Percentiles rank a stretch among this genome's conserved stretches.
These are phyloP conservation scores for Amphimedon queenslandica DNA, from an alignment of 37 sponge, comb jelly and placozoan species.

Conservation along the genomic window DNA sequence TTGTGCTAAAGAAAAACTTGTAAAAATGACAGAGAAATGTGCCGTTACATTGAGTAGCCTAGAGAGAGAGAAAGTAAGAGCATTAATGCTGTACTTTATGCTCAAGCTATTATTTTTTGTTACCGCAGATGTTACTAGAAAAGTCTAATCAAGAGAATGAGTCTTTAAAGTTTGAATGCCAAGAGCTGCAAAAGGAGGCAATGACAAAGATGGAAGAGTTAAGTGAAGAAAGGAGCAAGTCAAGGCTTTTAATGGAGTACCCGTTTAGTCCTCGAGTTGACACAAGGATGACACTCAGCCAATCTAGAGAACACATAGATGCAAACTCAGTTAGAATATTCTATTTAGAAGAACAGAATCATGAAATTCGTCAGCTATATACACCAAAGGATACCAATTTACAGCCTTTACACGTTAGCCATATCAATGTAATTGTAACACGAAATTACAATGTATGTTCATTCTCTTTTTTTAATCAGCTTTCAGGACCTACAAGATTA, in stretches of 20 bases:
- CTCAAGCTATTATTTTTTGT: not conserved
- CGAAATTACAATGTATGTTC: too few species aligned
- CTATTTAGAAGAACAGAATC: slow-evolving; percentile 76
- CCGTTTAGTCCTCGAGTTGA: slow-evolving; percentile 24
- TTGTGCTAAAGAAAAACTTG: slow-evolving; percentile 1
- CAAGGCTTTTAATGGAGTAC: slow-evolving; percentile 47
- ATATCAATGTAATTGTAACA: too few species aligned
- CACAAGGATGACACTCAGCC: not conserved
- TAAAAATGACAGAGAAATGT: slow-evolving; percentile 21
- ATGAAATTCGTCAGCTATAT: slow-evolving; percentile 32
- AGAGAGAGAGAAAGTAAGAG: slow-evolving; percentile 17
- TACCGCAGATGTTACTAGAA: slow-evolving; percentile 7
- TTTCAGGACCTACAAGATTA: too few species aligned
- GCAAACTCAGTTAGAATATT: slow-evolving; percentile 70
- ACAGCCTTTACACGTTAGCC: too few species aligned
- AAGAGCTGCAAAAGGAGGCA: slow-evolving; percentile 9
- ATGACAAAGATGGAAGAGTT: not conserved
- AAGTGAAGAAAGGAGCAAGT: slow-evolving; percentile 16
- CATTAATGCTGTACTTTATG: not conserved
- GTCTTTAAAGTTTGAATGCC: not conserved
- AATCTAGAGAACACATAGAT: slow-evolving; percentile 36
- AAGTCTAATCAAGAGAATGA: slow-evolving; percentile 13
- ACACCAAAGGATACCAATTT: not conserved
- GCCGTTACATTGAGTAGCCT: slow-evolving; percentile 1
- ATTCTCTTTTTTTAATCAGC: too few species aligned